Conservation (phyloP, 2,888 invertebrate genomes). For the Lamellibrachia satsuma region DNA sequence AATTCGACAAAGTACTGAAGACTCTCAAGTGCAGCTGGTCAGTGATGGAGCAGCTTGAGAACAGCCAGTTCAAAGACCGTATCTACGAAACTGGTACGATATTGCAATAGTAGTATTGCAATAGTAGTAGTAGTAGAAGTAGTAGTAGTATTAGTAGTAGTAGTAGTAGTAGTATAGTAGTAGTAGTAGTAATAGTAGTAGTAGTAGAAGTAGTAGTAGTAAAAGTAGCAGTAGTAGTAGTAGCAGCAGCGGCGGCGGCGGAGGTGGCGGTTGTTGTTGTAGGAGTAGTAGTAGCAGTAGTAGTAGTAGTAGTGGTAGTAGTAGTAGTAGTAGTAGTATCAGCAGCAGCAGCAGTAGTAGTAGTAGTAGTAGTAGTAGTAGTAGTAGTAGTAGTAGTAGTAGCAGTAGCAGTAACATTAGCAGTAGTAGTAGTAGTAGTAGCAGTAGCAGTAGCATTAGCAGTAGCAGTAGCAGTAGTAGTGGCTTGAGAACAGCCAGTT, state of each 20-base stretch:
- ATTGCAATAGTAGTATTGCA: not conserved
- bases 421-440: constrained; percentile 28
- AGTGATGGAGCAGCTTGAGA: not conserved
- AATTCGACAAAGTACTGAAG: not conserved
- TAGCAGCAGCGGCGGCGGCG: not conserved
- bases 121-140: constrained; percentile 25
- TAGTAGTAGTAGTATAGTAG: too few relatives aligned
- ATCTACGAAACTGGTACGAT: not conserved
- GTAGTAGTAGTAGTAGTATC: constrained; percentile 1
- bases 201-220: constrained; percentile 6
- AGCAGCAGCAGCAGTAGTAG: not conserved
- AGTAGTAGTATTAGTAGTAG: too few relatives aligned
- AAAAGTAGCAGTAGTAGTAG: constrained; percentile 19
- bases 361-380: constrained; percentile 22
- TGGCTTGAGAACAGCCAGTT: not conserved
- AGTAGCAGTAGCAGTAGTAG: constrained; percentile 25
- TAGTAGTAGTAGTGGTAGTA: constrained; percentile 22
- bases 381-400: constrained; percentile 22
- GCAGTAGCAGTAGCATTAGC: constrained; percentile 26
- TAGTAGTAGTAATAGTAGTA: too few relatives aligned
- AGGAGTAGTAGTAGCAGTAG: not conserved
- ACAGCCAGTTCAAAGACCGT: not conserved
- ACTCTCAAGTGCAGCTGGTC: not conserved
- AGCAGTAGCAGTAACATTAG: constrained; percentile 17
- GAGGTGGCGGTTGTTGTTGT: not conserved